phyloP scores from a whole-genome alignment of 2,113 vertebrate species.

The Gymnocephalus cernua region DNA sequence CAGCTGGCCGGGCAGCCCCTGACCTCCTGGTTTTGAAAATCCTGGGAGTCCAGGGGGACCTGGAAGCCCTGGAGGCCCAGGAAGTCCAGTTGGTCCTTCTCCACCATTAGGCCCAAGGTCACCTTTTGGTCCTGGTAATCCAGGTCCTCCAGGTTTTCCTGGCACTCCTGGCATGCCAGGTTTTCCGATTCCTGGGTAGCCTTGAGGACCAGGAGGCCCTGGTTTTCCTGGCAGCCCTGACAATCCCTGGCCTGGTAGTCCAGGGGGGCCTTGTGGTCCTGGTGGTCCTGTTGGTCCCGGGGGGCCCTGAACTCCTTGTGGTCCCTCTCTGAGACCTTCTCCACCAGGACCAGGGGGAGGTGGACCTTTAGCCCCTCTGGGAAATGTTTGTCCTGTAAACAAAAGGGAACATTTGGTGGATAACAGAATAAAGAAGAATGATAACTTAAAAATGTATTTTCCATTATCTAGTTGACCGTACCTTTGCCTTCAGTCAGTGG shows the following conservation, averaged over 20 bases:
- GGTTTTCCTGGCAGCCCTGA: conserved; percentile 79
- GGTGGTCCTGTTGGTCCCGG: conserved; percentile 89
- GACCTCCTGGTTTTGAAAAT: conserved; percentile 88
- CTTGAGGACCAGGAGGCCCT: conserved; percentile 79
- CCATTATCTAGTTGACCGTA: conserved; percentile 54
- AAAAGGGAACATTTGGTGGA: not conserved
- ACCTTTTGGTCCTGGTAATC: conserved; percentile 77
- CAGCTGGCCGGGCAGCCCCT: conserved; percentile 90
- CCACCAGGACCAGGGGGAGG: conserved; percentile 57
- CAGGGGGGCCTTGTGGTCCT: conserved; percentile 90
- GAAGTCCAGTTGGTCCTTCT: conserved; percentile 76
- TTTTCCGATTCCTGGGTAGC: conserved; percentile 83
- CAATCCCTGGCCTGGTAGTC: conserved; percentile 86
- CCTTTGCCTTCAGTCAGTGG: conserved; percentile 90
- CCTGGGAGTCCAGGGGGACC: conserved; percentile 85
- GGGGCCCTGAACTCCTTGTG: conserved; percentile 89
- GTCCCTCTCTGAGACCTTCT: conserved; percentile 89
- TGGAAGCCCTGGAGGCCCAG: conserved; percentile 79
- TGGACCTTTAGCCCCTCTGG: conserved; percentile 89
- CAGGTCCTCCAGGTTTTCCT: conserved; percentile 82
- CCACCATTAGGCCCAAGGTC: conserved; percentile 78
- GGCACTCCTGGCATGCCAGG: conserved; percentile 83
- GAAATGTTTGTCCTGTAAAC: conserved; percentile 77
- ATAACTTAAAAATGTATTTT: not conserved
- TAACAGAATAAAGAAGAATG: no score